Conservation (phyloP, 2,113 vertebrate genomes). For the Rynchops niger region DNA sequence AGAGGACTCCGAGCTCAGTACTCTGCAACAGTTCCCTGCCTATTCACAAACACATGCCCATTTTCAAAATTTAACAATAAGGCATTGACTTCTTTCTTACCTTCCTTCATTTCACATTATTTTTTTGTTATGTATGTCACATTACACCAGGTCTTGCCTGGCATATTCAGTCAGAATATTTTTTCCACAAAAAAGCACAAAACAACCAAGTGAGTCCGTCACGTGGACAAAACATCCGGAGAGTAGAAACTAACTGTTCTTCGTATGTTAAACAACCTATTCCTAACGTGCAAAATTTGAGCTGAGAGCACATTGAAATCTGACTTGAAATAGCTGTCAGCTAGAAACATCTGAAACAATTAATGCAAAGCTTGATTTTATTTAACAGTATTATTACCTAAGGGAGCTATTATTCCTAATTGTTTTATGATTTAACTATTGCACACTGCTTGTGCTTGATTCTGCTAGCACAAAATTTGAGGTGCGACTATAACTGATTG, state of each 20-base stretch:
- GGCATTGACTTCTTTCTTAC: neutral
- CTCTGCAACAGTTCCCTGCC: neutral
- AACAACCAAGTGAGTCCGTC: neutral
- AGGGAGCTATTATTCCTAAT: constrained; percentile 6
- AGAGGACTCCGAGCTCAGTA: neutral
- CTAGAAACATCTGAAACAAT: neutral
- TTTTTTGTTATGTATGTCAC: neutral
- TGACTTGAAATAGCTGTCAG: neutral
- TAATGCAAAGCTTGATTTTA: neutral
- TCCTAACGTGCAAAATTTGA: neutral
- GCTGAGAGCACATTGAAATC: neutral
- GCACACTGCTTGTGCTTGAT: neutral
- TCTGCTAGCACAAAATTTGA: neutral
- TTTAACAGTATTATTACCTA: constrained; percentile 11
- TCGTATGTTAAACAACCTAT: neutral
- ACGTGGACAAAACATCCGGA: neutral
- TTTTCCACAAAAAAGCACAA: neutral
- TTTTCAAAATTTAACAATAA: neutral
- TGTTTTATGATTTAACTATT: constrained; percentile 9
- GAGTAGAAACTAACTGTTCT: neutral
- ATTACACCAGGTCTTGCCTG: neutral
- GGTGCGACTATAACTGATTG: neutral
- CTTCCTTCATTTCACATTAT: neutral
- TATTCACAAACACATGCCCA: neutral
- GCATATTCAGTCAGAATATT: neutral